Percentiles rank a stretch among this genome's conserved stretches.
Conservation (phyloP, 2,113 vertebrate genomes). For the Brachyhypopomus gauderio region DNA sequence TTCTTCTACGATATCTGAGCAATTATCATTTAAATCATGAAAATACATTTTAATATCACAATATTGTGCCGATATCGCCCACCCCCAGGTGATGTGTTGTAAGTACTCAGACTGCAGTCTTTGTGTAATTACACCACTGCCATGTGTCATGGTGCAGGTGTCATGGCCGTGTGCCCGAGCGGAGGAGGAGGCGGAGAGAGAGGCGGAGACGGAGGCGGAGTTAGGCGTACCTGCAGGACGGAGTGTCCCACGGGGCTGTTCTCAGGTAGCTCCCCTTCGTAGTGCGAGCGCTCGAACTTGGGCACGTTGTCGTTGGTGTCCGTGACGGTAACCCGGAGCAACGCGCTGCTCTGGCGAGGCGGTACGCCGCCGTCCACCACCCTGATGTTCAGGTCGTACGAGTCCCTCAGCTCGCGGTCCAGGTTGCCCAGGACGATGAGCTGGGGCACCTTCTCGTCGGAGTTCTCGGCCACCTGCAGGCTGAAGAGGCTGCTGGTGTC, state of each 20-base stretch:
- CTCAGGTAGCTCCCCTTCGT: slow-evolving; percentile 88
- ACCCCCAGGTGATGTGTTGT: too few species aligned
- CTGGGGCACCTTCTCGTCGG: slow-evolving; percentile 91
- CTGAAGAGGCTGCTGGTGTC: slow-evolving; percentile 89
- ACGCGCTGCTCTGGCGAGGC: slow-evolving; percentile 84
- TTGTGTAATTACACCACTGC: too few species aligned
- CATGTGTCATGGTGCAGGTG: too few species aligned
- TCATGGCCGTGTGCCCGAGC: too few species aligned
- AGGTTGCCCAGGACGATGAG: slow-evolving; percentile 92
- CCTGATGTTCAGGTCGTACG: slow-evolving; percentile 93
- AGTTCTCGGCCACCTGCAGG: slow-evolving; percentile 89
- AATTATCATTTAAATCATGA: too few species aligned
- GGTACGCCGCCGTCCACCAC: slow-evolving; percentile 92
- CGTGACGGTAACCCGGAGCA: slow-evolving; percentile 89
- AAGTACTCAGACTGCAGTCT: too few species aligned
- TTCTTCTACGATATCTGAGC: too few species aligned
- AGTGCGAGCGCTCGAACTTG: slow-evolving; percentile 87
- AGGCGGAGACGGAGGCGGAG: too few species aligned
- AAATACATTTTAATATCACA: too few species aligned
- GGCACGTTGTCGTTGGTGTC: slow-evolving; percentile 95
- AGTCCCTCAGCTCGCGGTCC: slow-evolving; percentile 92
- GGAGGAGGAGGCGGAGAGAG: background rate
- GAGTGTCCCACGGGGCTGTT: slow-evolving; percentile 93
- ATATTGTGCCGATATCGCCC: too few species aligned
- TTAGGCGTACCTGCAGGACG: slow-evolving; percentile 83